phyloP scores from a whole-genome alignment of 2,797 vertebrate genomes.

The Allobates femoralis region DNA sequence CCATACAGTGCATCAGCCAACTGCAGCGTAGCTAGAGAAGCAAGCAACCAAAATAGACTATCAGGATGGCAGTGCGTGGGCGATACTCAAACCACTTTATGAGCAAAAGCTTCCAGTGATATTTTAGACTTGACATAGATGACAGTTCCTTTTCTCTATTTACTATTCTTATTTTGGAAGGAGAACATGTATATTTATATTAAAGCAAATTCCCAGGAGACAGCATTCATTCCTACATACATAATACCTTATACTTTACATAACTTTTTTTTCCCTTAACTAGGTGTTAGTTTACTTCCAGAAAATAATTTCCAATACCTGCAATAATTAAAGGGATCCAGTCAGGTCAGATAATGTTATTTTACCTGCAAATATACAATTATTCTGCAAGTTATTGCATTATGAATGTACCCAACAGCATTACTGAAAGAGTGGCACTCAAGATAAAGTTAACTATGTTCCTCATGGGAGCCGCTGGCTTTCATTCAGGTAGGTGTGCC shows the following conservation, averaged over 20 bases:
- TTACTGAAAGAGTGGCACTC: no score
- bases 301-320: not conserved
- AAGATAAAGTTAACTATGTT: no score
- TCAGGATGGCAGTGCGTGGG: slow-evolving; percentile 91
- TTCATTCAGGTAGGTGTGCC: no score
- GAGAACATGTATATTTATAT: slow-evolving; percentile 51
- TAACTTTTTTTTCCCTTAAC: slow-evolving; percentile 25
- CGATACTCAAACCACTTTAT: slow-evolving; percentile 93
- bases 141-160: slow-evolving; percentile 71
- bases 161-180: slow-evolving; percentile 61
- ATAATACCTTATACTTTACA: slow-evolving; percentile 40
- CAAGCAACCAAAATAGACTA: slow-evolving; percentile 89
- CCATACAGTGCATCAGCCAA: slow-evolving; percentile 73
- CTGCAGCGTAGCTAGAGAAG: slow-evolving; percentile 83
- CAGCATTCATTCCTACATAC: slow-evolving; percentile 32
- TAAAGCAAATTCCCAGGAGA: slow-evolving; percentile 27
- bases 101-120: slow-evolving; percentile 83
- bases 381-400: no score
- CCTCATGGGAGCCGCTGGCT: no score
- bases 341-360: no score
- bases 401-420: no score
- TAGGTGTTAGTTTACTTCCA: slow-evolving; percentile 28
- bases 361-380: no score
- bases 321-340: not conserved
- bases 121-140: slow-evolving; percentile 76